Evolutionary conservation across 2,888 invertebrate species (phyloP), one percentile per base, ranked within the genome.

Genomic region (Athetis lepigone): DNA sequence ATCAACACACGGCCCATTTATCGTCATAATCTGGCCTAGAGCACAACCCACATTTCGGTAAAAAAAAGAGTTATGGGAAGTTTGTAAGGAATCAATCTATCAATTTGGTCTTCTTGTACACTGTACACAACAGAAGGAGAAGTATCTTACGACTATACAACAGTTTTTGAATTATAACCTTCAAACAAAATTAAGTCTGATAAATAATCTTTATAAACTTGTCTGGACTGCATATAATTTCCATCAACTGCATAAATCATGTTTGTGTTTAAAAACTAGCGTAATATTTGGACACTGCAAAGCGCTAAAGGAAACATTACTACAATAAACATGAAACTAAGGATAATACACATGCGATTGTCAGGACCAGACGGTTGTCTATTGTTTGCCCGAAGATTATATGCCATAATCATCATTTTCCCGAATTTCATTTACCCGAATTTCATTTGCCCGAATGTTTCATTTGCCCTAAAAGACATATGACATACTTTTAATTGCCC

Each of bases 301-400:
- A 42, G n/a, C 19, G 37, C n/a, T 7, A 37, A 19, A 21, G 29
- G 23, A 67, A 39, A 40, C 27, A 43, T 42, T 25, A 70, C 21
- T 57, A 39, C 23, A 52, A 47, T 25, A 40, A 40, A 16, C 13
- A 58, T 27, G 21, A 19, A 54, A 40, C 33, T 43, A 40, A 50
- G 40, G 49, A 75, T 45, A 59, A 46, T 27, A 47, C 25, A 23
- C 5, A 55, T n/a, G 13, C 19, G 18, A 70, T 39, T 21, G 33
- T 29, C 23, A 21, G 51, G 46, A 70, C 39, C 49, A 65, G 52
- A 52, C 49, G n/a, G n/a, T n/a, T n/a, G n/a, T n/a, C n/a, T n/a
- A n/a, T n/a, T n/a, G n/a, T n/a, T n/a, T n/a, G n/a, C n/a, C n/a
- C n/a, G n/a, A n/a, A n/a, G n/a, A n/a, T n/a, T n/a, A n/a, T n/a